Conservation (phyloP, 2,113 vertebrate genomes). For the Gnathonemus longibarbis region DNA sequence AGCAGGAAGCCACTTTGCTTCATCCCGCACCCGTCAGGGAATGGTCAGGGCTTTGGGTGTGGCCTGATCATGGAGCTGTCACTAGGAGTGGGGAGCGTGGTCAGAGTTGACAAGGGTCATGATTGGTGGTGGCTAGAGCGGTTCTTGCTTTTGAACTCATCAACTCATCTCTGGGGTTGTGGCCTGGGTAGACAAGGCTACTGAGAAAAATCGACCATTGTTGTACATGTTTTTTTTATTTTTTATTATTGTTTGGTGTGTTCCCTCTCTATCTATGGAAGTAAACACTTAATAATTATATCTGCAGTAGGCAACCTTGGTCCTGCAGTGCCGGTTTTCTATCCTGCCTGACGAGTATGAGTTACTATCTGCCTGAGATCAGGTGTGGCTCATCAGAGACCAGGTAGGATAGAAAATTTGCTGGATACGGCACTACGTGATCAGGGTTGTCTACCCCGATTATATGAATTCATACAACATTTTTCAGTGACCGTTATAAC, state of each 20-base stretch:
- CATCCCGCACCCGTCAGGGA: slow-evolving; percentile 23
- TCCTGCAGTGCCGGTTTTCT: background rate
- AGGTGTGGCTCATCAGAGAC: background rate
- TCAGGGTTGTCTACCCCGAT: background rate
- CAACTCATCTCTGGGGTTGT: background rate
- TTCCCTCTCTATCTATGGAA: background rate
- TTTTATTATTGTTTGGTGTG: background rate
- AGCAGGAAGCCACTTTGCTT: background rate
- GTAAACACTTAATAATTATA: background rate
- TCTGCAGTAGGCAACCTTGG: background rate
- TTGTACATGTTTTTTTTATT: background rate
- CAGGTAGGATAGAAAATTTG: background rate
- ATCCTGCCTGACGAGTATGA: background rate
- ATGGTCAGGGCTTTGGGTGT: background rate
- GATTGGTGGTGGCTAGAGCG: background rate
- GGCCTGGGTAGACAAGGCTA: background rate
- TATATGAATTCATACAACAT: background rate
- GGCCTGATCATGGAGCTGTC: background rate
- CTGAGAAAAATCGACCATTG: background rate
- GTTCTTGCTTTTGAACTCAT: background rate
- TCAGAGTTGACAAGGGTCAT: background rate
- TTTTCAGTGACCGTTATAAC: background rate
- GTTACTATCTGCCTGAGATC: background rate
- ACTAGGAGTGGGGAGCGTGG: background rate
- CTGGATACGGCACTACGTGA: background rate